A percentile compares a stretch with the other conserved stretches of the same genome.
Evolutionary conservation across 2,888 invertebrate species (phyloP).

Genomic region (Rutpela maculata): DNA sequence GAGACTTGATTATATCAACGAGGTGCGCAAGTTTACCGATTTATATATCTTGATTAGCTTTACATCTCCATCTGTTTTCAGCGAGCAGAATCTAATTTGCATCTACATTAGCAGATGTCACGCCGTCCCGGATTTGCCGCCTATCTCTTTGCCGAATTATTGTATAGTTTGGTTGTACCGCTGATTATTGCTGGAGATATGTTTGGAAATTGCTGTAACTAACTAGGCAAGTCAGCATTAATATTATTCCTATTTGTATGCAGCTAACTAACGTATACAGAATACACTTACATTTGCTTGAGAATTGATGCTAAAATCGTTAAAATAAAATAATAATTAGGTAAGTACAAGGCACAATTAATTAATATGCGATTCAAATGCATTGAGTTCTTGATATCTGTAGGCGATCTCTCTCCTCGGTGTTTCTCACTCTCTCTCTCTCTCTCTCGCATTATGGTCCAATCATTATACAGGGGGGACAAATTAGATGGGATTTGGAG

Average conservation of each 20-base stretch:
- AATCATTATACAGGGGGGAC: too few species aligned
- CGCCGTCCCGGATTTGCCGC: constrained; percentile 37
- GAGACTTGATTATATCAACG: constrained; percentile 28
- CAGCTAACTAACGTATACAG: background rate
- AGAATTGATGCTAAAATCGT: too few species aligned
- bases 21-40: constrained; percentile 27
- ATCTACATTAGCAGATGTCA: constrained; percentile 59
- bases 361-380: too few species aligned
- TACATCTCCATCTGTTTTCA: constrained; percentile 50
- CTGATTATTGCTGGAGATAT: constrained; percentile 10
- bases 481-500: too few species aligned
- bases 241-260: background rate
- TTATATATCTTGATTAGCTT: constrained; percentile 41
- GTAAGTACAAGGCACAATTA: too few species aligned
- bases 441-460: too few species aligned
- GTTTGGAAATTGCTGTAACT: constrained; percentile 13
- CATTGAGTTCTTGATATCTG: too few species aligned
- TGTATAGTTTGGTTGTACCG: constrained; percentile 19
- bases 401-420: too few species aligned
- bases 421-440: too few species aligned
- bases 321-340: too few species aligned
- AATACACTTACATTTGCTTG: too few species aligned
- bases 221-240: constrained; percentile 1
- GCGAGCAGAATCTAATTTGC: constrained; percentile 55
- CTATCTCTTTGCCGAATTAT: constrained; percentile 44